Conservation (phyloP, 1,140 invertebrate genomes). For the Philopotamus ludificatus region DNA sequence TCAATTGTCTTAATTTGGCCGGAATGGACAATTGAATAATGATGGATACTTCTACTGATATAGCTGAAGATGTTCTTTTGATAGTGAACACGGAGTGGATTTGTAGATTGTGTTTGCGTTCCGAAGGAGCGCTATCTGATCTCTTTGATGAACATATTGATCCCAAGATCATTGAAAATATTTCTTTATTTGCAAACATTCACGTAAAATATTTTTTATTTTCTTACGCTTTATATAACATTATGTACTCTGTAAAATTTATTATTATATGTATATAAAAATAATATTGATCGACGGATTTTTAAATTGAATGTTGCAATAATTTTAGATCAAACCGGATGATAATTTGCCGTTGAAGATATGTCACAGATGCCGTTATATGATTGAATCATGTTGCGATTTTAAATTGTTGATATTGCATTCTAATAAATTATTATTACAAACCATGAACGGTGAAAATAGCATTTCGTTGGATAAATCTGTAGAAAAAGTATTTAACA, state of each 20-base stretch:
- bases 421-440: slow-evolving; percentile 27
- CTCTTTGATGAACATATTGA: slow-evolving; percentile 26
- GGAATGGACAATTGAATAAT: too few species aligned
- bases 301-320: too few species aligned
- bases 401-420: slow-evolving; percentile 35
- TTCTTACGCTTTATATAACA: too few species aligned
- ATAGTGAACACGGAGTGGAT: too few species aligned
- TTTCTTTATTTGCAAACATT: slow-evolving; percentile 27
- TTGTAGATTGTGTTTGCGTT: slow-evolving; percentile 36
- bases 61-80: too few species aligned
- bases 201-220: too few species aligned
- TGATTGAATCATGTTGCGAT: slow-evolving; percentile 35
- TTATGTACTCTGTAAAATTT: too few species aligned
- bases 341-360: slow-evolving; percentile 33
- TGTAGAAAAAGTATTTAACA: neutral
- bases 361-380: slow-evolving; percentile 37
- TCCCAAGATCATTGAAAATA: slow-evolving; percentile 3
- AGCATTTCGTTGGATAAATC: neutral
- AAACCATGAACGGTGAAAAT: neutral
- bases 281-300: too few species aligned
- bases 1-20: too few species aligned
- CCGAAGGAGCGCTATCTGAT: slow-evolving; percentile 21
- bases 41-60: too few species aligned
- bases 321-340: slow-evolving; percentile 32
- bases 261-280: too few species aligned